phyloP scores from a whole-genome alignment of 2,797 vertebrate genomes.

The Lemur catta region DNA sequence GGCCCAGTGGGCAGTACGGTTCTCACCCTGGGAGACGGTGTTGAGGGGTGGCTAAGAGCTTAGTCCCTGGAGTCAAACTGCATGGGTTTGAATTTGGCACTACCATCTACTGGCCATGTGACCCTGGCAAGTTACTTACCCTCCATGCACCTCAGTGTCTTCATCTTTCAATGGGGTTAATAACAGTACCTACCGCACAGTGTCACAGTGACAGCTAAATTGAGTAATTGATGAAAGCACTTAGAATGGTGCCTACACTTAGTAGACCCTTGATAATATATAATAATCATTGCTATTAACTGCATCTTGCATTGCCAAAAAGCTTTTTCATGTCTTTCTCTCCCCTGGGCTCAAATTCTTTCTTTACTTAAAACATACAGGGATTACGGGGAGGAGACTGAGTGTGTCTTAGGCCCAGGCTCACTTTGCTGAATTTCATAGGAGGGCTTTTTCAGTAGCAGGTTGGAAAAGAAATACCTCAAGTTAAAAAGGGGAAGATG shows the following conservation, averaged over 20 bases:
- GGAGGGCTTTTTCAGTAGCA: background rate
- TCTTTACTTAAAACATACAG: background rate
- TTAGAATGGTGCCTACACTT: background rate
- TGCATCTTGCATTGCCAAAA: background rate
- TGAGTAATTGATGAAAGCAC: background rate
- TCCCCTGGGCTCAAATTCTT: background rate
- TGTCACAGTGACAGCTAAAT: background rate
- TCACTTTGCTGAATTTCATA: background rate
- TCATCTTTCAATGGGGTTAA: constrained; percentile 14
- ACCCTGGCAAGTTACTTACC: background rate
- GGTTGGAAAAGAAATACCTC: background rate
- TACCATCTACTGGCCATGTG: background rate
- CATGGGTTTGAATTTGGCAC: background rate
- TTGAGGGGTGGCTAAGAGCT: background rate
- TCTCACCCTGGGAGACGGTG: background rate
- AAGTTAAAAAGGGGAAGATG: background rate
- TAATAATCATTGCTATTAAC: background rate
- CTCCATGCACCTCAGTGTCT: background rate
- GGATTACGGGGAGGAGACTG: background rate
- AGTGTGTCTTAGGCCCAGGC: background rate
- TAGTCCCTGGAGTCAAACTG: background rate
- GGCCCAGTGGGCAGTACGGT: background rate
- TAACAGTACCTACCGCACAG: background rate
- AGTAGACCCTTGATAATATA: background rate
- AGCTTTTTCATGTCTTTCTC: background rate